Base-by-base conservation (phyloP, 2,888 invertebrate genomes). In the Plemyria rubiginata region DNA sequence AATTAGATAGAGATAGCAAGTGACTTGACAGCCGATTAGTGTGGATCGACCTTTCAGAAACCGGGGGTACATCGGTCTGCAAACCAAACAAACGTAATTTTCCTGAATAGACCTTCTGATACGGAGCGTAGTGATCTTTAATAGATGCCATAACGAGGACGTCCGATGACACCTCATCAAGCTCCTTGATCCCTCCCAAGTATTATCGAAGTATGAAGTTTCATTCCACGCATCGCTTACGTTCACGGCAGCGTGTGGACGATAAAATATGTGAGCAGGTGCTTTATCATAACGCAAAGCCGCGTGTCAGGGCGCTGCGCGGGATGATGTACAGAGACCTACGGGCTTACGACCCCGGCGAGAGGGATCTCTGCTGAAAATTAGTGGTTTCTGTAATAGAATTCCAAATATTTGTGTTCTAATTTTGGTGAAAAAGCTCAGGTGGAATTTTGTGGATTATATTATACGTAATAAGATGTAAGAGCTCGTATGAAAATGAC, bases 191-290 rank as follows among this genome's bases (percentile, higher is more conserved):
- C 58, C 55, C 50, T 50, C 15, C 28, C 59, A 51, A 63, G 52
- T 64, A 50, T 51, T 65, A 65, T 65, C 57, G 57, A 57, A 65
- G 65, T 60, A 57, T 60, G 65, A 77, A 78, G 72, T 68, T 75
- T 75, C 65, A 74, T 73, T 75, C 70, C 74, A 81, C 79, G 79
- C 79, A 80, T 77, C 74, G 75, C 70, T 72, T 81, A 88, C 79
- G 85, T 85, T 88, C 84, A 79, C 81, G 77, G 77, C 80, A 76
- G 80, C 82, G 82, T 80, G 84, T 78, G 80, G 82, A 81, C 87
- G 86, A 88, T 88, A 89, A 90, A 90, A 88, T 88, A 90, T 86
- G 85, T 82, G 88, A 88, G 85, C 88, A 87, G 91, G 90, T 87
- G 79, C 90, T 92, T 89, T 77, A 90, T 92, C 90, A 92, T 86